These are phyloP conservation scores for Sialis fuliginosa DNA, from an alignment of 2,888 invertebrate species.

Conservation along the genomic window DNA sequence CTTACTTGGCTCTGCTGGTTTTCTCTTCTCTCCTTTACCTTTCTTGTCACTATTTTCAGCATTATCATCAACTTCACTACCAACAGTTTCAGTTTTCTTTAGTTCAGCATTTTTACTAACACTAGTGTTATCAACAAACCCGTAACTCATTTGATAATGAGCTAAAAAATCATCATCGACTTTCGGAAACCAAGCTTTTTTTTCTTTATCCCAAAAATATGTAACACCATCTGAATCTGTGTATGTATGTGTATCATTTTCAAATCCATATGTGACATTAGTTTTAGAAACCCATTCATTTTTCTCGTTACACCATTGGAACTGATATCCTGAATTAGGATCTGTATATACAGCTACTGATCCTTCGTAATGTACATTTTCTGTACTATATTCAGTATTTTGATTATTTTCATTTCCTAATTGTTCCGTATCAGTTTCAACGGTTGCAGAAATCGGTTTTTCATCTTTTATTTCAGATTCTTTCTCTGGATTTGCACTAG, in stretches of 20 bases:
- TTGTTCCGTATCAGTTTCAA: not conserved
- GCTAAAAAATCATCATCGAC: constrained; percentile 95
- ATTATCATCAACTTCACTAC: not conserved
- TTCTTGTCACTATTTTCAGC: constrained; percentile 7
- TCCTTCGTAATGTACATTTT: constrained; percentile 51
- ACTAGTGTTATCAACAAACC: constrained; percentile 49
- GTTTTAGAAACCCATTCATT: constrained; percentile 33
- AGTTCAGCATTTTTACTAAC: constrained; percentile 14
- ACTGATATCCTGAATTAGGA: constrained; percentile 46
- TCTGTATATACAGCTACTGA: constrained; percentile 58
- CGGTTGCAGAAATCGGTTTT: not conserved
- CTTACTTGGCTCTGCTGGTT: constrained; percentile 30
- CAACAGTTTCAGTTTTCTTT: constrained; percentile 10
- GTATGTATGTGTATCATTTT: constrained; percentile 62
- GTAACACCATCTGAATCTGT: constrained; percentile 75
- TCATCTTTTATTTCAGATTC: not conserved
- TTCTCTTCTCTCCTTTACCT: constrained; percentile 25
- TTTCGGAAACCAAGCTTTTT: constrained; percentile 93
- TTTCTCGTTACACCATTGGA: constrained; percentile 41
- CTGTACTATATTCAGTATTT: constrained; percentile 16
- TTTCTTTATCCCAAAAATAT: constrained; percentile 81
- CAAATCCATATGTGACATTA: constrained; percentile 39
- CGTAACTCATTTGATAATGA: constrained; percentile 88
- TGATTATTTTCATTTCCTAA: not conserved
- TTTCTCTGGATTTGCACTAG: not conserved